These are phyloP conservation scores for Andrena bicolor DNA, from an alignment of 2,888 invertebrate species.

Conservation along the genomic window DNA sequence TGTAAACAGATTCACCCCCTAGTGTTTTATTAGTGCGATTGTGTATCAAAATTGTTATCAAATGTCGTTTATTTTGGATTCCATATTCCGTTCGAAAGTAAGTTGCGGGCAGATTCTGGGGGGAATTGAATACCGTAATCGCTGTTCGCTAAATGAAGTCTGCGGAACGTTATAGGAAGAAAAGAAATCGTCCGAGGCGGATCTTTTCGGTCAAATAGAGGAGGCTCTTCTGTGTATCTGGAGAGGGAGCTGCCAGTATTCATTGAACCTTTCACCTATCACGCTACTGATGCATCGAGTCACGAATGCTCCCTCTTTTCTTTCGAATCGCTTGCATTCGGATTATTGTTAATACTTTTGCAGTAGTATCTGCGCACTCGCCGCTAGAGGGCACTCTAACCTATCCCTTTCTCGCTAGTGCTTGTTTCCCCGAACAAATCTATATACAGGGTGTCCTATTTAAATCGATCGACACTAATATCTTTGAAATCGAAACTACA, in stretches of 20 bases:
- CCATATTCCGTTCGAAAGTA: background rate
- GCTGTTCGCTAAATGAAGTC: conserved; percentile 8
- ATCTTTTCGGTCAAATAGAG: conserved; percentile 3
- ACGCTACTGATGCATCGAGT: conserved; percentile 74
- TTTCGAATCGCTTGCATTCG: background rate
- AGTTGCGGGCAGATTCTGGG: conserved; percentile 10
- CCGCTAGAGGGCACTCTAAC: too few relatives aligned
- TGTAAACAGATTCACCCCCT: too few relatives aligned
- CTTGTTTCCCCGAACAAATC: too few relatives aligned
- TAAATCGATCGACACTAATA: too few relatives aligned
- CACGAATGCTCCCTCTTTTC: conserved; percentile 32
- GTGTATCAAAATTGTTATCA: background rate
- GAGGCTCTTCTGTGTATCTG: conserved; percentile 24
- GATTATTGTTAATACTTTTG: conserved; percentile 5
- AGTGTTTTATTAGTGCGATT: too few relatives aligned
- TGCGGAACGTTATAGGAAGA: background rate
- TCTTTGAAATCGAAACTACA: too few relatives aligned
- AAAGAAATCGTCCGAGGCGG: conserved; percentile 12
- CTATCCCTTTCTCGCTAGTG: too few relatives aligned
- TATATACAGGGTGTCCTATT: too few relatives aligned
- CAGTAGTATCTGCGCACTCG: background rate
- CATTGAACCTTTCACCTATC: conserved; percentile 83
- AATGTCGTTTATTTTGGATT: background rate
- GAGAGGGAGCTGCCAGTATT: conserved; percentile 58
- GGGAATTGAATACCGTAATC: conserved; percentile 15